Conservation (phyloP, 2,888 invertebrate genomes). For the Coenonympha arcania region DNA sequence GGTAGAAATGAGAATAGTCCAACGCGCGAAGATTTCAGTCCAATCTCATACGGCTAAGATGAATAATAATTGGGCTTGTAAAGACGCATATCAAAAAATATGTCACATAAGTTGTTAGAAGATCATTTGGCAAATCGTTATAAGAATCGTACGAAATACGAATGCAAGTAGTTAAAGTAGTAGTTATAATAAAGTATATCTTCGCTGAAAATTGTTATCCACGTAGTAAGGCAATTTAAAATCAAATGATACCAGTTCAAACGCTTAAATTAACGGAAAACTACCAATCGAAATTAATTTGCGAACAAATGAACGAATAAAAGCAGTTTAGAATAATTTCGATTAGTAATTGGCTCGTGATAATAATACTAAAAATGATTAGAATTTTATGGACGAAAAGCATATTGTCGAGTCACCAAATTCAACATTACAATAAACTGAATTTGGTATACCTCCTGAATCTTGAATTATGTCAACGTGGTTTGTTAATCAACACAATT, state of each 20-base stretch:
- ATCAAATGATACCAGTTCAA: not conserved
- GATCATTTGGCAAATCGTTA: no score
- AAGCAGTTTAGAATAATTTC: not conserved
- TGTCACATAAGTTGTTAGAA: no score
- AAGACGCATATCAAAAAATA: no score
- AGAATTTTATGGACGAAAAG: slow-evolving; percentile 6
- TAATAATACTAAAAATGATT: not conserved
- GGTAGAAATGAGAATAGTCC: no score
- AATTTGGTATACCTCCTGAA: slow-evolving; percentile 1
- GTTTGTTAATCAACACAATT: no score
- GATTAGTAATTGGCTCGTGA: not conserved
- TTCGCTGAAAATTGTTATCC: slow-evolving; percentile 4
- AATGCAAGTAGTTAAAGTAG: not conserved
- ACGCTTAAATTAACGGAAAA: not conserved
- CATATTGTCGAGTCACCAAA: not conserved
- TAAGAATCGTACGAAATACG: not conserved
- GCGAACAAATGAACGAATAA: not conserved
- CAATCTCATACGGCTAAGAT: no score
- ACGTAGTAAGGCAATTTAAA: not conserved
- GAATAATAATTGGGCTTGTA: no score
- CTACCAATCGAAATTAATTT: not conserved
- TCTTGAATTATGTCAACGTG: no score
- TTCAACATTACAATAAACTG: not conserved
- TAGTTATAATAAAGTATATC: not conserved
- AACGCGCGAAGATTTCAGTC: no score